phyloP scores from a whole-genome alignment of 2,888 invertebrate genomes.

The Helicoverpa assulta region DNA sequence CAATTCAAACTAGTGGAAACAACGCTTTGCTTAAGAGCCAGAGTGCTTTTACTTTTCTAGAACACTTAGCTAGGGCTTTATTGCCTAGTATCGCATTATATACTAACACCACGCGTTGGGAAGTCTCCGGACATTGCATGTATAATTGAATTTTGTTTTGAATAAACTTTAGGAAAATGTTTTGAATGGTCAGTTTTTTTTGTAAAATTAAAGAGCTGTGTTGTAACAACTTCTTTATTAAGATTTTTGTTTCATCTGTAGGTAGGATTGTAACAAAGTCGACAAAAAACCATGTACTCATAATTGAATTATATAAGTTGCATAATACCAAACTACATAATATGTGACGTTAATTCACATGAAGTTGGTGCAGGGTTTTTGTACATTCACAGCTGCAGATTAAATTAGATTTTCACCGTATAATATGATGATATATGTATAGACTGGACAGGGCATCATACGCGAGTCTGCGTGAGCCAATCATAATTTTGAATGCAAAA shows the following conservation, averaged over 20 bases:
- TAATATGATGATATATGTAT: not conserved
- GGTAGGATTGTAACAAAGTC: too few relatives aligned
- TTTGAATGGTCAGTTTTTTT: too few relatives aligned
- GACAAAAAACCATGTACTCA: too few relatives aligned
- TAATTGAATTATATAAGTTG: not conserved
- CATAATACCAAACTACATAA: not conserved
- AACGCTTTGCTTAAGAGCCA: conserved; percentile 56
- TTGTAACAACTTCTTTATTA: too few relatives aligned
- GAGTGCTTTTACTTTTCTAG: conserved; percentile 57
- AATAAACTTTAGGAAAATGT: too few relatives aligned
- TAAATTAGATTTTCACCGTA: conserved; percentile 4
- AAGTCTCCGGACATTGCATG: conserved; percentile 8
- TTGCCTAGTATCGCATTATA: conserved; percentile 58
- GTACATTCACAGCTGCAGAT: not conserved
- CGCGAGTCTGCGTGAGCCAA: conserved; percentile 20
- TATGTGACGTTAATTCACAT: too few relatives aligned
- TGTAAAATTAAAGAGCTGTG: too few relatives aligned
- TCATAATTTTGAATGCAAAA: conserved; percentile 47
- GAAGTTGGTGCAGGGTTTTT: not conserved
- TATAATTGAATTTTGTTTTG: too few relatives aligned
- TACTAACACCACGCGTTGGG: conserved; percentile 19
- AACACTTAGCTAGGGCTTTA: conserved; percentile 60
- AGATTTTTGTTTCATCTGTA: too few relatives aligned
- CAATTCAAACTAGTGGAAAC: conserved; percentile 56
- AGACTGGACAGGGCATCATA: conserved; percentile 17